Evolutionary conservation across 2,888 invertebrate species (phyloP).

Genomic region (Itoplectis maculator): DNA sequence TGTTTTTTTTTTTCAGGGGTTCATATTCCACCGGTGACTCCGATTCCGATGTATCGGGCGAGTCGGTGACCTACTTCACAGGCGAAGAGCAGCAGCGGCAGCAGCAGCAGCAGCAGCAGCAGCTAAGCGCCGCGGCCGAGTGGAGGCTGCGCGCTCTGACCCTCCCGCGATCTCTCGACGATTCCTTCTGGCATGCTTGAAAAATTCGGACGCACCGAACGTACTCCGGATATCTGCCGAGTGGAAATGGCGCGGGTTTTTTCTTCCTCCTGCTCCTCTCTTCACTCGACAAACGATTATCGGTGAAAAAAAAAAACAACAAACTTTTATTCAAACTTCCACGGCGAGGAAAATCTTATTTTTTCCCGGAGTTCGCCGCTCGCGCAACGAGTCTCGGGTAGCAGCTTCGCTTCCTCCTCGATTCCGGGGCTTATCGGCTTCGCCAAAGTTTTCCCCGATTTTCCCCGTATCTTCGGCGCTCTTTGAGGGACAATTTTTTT

Average conservation of each 20-base stretch:
- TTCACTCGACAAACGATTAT: slow-evolving; percentile 1
- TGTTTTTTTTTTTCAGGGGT: not conserved
- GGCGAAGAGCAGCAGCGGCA: slow-evolving; percentile 31
- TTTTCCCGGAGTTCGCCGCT: not conserved
- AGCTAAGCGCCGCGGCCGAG: slow-evolving; percentile 34
- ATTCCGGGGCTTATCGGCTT: not conserved
- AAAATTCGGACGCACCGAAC: not conserved
- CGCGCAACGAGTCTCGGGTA: not conserved
- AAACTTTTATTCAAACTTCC: slow-evolving; percentile 12
- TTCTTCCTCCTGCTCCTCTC: not conserved
- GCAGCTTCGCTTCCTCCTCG: slow-evolving; percentile 6
- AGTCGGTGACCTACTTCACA: slow-evolving; percentile 63
- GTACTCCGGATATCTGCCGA: slow-evolving; percentile 33
- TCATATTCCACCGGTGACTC: slow-evolving; percentile 47
- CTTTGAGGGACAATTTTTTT: not conserved
- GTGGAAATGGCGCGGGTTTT: slow-evolving; percentile 35
- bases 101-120: no score
- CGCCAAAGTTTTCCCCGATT: not conserved
- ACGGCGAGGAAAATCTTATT: slow-evolving; percentile 7
- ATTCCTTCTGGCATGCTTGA: not conserved
- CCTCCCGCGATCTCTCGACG: slow-evolving; percentile 48
- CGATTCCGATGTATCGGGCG: slow-evolving; percentile 58
- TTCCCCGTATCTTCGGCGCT: not conserved
- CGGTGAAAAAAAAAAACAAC: slow-evolving; percentile 18
- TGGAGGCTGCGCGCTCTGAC: slow-evolving; percentile 47